Evolutionary conservation across 2,888 invertebrate genomes (phyloP), one percentile per base, ranked within the genome.

Genomic region (Meteorus cinctellus): DNA sequence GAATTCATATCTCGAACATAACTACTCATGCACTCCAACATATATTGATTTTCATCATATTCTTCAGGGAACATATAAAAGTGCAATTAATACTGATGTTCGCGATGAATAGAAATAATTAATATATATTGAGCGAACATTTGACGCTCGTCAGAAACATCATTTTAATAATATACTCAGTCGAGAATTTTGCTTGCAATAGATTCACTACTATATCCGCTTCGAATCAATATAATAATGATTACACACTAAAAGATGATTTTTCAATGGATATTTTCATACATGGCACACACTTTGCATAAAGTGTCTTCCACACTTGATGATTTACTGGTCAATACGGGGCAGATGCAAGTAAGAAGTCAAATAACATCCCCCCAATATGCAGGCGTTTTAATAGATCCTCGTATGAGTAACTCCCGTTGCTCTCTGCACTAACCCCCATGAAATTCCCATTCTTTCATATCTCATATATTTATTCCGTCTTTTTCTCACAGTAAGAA

Each of bases 51-150:
- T 82, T 85, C 82, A 84, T 86, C 84, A 86, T 85, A 48, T n/a
- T 48, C 4, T 14, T 1, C n/a, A 24, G 48, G 16, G 4, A 83
- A 83, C 62, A 55, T 79, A 80, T 76, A 78, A 79, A 82, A 84
- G 82, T 86, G 84, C 87, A 87, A 88, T 88, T 88, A 87, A 88
- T 87, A 83, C 29, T 82, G 88, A 88, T 87, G 88, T 86, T 88
- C 86, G 86, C 86, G 83, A 85, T 82, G 79, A 84, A 80, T 85
- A 85, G 85, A 85, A 86, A 86, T 86, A 85, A 48, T 48, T n/a
- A 5, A 48, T 34, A 6, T 8, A 24, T 24, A 24, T 24, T 24
- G 1, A 1, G 24, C 24, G 24, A 1, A 24, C 1, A 24, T 24
- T 24, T 24, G 24, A 24, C 24, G 24, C 24, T 24, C 24, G 24